Evolutionary conservation across 1,140 invertebrate species (phyloP).

Genomic region (Whitmania pigra): DNA sequence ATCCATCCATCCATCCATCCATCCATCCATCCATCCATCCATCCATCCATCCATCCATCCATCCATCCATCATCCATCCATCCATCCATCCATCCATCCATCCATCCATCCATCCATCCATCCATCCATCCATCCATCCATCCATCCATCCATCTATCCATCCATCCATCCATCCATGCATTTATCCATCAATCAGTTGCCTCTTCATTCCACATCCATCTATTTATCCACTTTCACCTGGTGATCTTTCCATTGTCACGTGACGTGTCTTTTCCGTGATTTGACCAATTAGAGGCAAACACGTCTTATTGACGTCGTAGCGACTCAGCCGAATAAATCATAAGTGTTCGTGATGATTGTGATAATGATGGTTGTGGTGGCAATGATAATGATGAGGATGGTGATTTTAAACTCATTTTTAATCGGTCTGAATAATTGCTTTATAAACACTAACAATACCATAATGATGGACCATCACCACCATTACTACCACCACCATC

Average conservation of each 20-base stretch:
- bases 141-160: conserved; percentile 14
- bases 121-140: conserved; percentile 16
- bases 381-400: too few relatives aligned
- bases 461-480: too few relatives aligned
- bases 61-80: conserved; percentile 4
- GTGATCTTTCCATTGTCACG: neutral
- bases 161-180: conserved; percentile 10
- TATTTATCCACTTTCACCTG: neutral
- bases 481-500: too few relatives aligned
- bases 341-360: too few relatives aligned
- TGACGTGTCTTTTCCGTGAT: neutral
- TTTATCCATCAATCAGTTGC: conserved; percentile 9
- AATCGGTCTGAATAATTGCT: too few relatives aligned
- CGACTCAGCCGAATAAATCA: too few relatives aligned
- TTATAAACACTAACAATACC: too few relatives aligned
- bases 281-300: too few relatives aligned
- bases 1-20: conserved; percentile 17
- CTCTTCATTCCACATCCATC: conserved; percentile 5
- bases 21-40: conserved; percentile 19
- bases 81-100: conserved; percentile 9
- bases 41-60: conserved; percentile 17
- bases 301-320: too few relatives aligned
- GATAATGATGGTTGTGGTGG: too few relatives aligned
- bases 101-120: conserved; percentile 16
- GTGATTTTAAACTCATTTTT: too few relatives aligned